Percentiles rank a stretch among this genome's conserved stretches.
Evolutionary conservation across 2,113 vertebrate species (phyloP).

Genomic region (Cepphus grylle): DNA sequence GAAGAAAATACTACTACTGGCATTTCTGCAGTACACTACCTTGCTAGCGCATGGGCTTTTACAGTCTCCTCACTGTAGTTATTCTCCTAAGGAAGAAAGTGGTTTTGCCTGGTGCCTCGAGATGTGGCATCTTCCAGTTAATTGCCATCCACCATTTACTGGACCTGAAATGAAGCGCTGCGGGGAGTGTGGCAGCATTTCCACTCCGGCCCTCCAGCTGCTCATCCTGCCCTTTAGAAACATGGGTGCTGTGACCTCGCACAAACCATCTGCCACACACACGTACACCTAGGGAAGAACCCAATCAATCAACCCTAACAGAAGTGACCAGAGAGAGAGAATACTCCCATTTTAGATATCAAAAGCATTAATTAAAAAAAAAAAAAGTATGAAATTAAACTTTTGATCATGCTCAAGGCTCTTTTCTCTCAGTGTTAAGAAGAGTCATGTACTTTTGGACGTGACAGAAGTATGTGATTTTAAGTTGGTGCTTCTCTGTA

Average conservation of each 20-base stretch:
- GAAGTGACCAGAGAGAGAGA: background rate
- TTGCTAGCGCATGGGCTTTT: background rate
- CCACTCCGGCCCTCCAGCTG: background rate
- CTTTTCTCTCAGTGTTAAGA: background rate
- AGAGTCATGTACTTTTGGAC: background rate
- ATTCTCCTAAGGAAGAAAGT: background rate
- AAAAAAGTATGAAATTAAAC: background rate
- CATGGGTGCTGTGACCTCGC: background rate
- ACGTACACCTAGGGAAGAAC: background rate
- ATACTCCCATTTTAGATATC: background rate
- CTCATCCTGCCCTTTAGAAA: background rate
- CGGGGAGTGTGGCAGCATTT: background rate
- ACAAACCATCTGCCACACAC: background rate
- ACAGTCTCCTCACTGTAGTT: background rate
- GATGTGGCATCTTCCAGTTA: background rate
- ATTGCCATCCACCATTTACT: background rate
- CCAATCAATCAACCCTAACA: fast-evolving
- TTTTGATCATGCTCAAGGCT: background rate
- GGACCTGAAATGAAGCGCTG: background rate
- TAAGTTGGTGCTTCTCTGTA: background rate
- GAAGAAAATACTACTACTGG: background rate
- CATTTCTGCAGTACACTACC: background rate
- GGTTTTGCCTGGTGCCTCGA: background rate
- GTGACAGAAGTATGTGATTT: background rate
- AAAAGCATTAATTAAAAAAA: background rate